A percentile compares a stretch with the other conserved stretches of the same genome.
Evolutionary conservation across 1,140 invertebrate genomes (phyloP).

Genomic region (Drosophila varians): DNA sequence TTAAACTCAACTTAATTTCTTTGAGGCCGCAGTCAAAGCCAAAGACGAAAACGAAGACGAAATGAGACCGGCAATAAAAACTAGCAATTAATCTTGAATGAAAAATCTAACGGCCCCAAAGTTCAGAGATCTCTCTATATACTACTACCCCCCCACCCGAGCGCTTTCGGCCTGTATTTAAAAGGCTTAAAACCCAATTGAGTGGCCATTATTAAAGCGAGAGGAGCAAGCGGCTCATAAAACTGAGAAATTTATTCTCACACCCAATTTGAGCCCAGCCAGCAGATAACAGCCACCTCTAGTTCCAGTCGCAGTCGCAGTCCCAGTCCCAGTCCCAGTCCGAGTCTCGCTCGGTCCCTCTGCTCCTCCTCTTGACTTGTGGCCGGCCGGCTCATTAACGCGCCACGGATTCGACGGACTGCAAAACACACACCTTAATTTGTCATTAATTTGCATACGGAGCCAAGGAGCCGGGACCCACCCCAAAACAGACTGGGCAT

Average conservation of each 20-base stretch:
- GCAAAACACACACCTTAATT: slow-evolving; percentile 81
- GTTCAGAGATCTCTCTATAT: slow-evolving; percentile 21
- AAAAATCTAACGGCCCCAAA: slow-evolving; percentile 67
- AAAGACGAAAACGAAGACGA: too few relatives aligned
- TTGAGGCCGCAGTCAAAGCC: neutral
- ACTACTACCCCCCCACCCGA: too few relatives aligned
- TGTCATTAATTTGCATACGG: slow-evolving; percentile 79
- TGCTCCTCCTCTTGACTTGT: neutral
- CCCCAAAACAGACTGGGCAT: neutral
- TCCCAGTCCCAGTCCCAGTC: too few relatives aligned
- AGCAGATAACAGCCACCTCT: slow-evolving; percentile 54
- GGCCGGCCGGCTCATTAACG: slow-evolving; percentile 65
- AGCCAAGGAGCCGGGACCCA: slow-evolving; percentile 22
- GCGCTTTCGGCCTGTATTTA: too few relatives aligned
- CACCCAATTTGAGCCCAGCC: slow-evolving; percentile 70
- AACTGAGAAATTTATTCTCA: slow-evolving; percentile 80
- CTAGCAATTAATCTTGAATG: slow-evolving; percentile 79
- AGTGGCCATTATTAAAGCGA: slow-evolving; percentile 73
- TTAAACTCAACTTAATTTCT: slow-evolving; percentile 80
- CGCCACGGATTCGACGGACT: slow-evolving; percentile 47
- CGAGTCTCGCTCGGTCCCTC: neutral
- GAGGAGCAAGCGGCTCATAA: slow-evolving; percentile 58
- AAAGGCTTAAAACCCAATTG: slow-evolving; percentile 64
- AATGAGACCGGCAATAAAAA: slow-evolving; percentile 75
- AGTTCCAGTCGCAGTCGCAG: too few relatives aligned